Evolutionary conservation across 2,113 vertebrate genomes (phyloP).

Genomic region (Perognathus longimembris): DNA sequence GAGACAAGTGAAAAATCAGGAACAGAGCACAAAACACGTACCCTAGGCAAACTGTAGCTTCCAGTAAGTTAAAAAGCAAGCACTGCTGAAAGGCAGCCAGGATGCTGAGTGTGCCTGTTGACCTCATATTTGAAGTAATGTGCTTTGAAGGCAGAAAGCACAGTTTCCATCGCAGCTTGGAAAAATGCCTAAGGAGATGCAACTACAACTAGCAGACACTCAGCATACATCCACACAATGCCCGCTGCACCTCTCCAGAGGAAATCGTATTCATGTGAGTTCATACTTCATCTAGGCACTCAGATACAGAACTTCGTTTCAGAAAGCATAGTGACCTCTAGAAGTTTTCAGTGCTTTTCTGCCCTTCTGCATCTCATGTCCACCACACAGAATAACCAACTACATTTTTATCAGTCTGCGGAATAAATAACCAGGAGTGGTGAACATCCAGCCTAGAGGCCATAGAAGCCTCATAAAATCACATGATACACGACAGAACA

Average conservation of each 20-base stretch:
- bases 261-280: background rate
- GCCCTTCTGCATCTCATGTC: fast-evolving
- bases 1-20: background rate
- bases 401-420: fast-evolving
- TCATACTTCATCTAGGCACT: background rate
- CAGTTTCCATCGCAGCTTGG: background rate
- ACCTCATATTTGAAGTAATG: slow-evolving; percentile 44
- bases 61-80: slow-evolving; percentile 31
- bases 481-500: too few relatives aligned
- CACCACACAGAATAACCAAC: background rate
- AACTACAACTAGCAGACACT: background rate
- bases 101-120: background rate
- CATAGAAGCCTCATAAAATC: too few relatives aligned
- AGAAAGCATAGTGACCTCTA: background rate
- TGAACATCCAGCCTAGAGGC: too few relatives aligned
- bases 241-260: background rate
- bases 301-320: background rate
- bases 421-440: too few relatives aligned
- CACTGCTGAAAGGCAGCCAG: background rate
- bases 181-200: background rate
- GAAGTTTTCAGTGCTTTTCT: background rate
- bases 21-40: background rate
- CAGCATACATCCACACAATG: background rate
- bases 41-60: background rate
- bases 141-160: slow-evolving; percentile 46